Conservation (phyloP, 37 sponge, comb jelly and placozoan species). For the Mnemiopsis leidyi region DNA sequence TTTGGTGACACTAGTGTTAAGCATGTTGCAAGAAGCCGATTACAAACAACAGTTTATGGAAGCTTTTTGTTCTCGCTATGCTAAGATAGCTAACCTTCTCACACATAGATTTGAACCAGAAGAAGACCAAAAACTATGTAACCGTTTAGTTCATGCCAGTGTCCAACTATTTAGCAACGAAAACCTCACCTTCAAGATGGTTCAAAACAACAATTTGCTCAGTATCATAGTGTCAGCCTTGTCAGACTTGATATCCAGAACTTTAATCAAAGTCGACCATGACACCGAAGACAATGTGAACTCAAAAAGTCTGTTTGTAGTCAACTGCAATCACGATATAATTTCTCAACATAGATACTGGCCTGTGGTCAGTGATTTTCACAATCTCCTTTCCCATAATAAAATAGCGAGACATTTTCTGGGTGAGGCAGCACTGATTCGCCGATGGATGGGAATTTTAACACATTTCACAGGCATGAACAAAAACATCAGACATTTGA, state of each 20-base stretch:
- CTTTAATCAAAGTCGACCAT: background rate
- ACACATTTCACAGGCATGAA: constrained; percentile 53
- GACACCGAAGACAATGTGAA: constrained; percentile 51
- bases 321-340: constrained; percentile 36
- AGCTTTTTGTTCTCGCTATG: background rate
- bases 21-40: constrained; percentile 18
- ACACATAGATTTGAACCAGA: constrained; percentile 47
- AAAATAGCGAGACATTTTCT: constrained; percentile 26
- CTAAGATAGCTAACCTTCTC: constrained; percentile 39
- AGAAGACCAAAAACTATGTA: constrained; percentile 23
- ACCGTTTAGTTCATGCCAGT: constrained; percentile 9
- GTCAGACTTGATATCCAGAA: background rate
- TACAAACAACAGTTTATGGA: constrained; percentile 47
- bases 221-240: constrained; percentile 26
- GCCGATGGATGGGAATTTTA: constrained; percentile 51
- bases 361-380: constrained; percentile 52
- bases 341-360: constrained; percentile 8
- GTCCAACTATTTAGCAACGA: constrained; percentile 49
- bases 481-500: constrained; percentile 22
- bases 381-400: constrained; percentile 4
- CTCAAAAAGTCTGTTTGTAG: constrained; percentile 26
- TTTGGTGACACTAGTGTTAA: constrained; percentile 2
- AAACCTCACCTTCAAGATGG: constrained; percentile 7
- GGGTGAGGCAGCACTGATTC: constrained; percentile 51
- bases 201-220: constrained; percentile 28